Evolutionary conservation across 2,888 invertebrate genomes (phyloP).

Genomic region (Aleiodes leptofemur): DNA sequence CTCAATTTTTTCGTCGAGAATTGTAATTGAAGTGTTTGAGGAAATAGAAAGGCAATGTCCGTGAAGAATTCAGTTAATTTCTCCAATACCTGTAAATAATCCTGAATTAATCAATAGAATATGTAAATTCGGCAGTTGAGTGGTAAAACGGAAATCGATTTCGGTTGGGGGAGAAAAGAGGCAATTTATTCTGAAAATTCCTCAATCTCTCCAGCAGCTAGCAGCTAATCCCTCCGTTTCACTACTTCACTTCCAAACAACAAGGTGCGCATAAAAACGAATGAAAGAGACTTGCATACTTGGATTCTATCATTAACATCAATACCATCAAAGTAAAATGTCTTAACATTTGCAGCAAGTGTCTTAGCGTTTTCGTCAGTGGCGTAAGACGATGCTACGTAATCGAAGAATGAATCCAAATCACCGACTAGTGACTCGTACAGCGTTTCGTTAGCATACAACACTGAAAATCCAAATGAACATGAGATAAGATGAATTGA

Average conservation of each 20-base stretch:
- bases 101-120: no score
- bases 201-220: no score
- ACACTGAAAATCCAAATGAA: conserved; percentile 35
- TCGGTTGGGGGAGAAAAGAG: no score
- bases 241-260: no score
- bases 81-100: conserved; percentile 49
- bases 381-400: conserved; percentile 28
- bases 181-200: no score
- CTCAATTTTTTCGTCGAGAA: conserved; percentile 37
- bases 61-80: conserved; percentile 47
- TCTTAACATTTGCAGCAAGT: conserved; percentile 26
- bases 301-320: conserved; percentile 41
- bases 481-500: neutral
- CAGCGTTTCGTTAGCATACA: conserved; percentile 47
- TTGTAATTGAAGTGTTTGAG: conserved; percentile 48
- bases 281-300: conserved; percentile 40
- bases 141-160: no score
- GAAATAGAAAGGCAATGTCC: conserved; percentile 54
- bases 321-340: conserved; percentile 50
- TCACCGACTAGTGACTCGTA: conserved; percentile 42
- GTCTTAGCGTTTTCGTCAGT: conserved; percentile 6
- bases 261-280: no score
- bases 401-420: conserved; percentile 39
- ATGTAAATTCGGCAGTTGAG: no score
- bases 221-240: neutral